These are phyloP conservation scores for Leptinotarsa defecta DNA, from an alignment of 1,140 invertebrate genomes.

Conservation along the genomic window DNA sequence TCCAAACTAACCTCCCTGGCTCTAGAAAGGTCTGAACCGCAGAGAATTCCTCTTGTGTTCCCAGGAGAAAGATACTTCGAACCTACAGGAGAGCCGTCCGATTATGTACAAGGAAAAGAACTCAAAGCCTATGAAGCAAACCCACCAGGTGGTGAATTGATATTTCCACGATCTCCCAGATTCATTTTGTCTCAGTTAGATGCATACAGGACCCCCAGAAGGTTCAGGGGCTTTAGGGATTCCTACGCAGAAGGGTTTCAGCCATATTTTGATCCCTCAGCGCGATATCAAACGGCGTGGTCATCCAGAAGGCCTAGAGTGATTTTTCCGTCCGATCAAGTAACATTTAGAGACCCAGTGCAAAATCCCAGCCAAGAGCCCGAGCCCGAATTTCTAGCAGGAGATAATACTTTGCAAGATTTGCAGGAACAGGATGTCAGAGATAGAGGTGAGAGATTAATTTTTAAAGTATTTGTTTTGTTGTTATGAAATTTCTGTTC, in stretches of 20 bases:
- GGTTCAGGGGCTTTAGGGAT: slow-evolving; percentile 43
- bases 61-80: slow-evolving; percentile 43
- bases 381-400: slow-evolving; percentile 51
- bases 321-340: slow-evolving; percentile 55
- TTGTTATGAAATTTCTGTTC: too few species aligned
- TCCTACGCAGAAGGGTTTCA: slow-evolving; percentile 35
- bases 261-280: slow-evolving; percentile 43
- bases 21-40: slow-evolving; percentile 10
- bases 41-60: slow-evolving; percentile 40
- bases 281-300: slow-evolving; percentile 42
- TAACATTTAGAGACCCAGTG: slow-evolving; percentile 51
- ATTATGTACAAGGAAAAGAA: slow-evolving; percentile 32
- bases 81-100: slow-evolving; percentile 33
- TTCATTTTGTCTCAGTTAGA: slow-evolving; percentile 33
- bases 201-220: slow-evolving; percentile 44
- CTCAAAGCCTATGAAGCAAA: neutral
- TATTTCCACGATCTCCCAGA: slow-evolving; percentile 23
- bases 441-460: slow-evolving; percentile 49
- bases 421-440: slow-evolving; percentile 49
- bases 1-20: neutral
- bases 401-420: slow-evolving; percentile 53
- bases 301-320: slow-evolving; percentile 51
- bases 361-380: slow-evolving; percentile 34
- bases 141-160: neutral
- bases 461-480: neutral